These are phyloP conservation scores for Beris chalybata DNA, from an alignment of 2,888 invertebrate species.

Conservation along the genomic window DNA sequence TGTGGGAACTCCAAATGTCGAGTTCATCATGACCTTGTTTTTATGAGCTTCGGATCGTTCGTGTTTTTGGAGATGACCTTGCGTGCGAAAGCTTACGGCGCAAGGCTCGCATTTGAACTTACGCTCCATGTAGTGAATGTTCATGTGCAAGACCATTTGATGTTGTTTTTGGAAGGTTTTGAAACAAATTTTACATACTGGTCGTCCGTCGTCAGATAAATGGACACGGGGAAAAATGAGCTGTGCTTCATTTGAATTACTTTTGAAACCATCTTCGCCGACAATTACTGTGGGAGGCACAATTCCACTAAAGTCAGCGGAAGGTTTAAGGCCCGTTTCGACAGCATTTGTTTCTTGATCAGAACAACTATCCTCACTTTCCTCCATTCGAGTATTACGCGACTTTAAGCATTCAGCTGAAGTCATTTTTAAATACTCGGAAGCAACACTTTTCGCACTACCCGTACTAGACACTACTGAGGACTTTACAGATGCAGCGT, in stretches of 20 bases:
- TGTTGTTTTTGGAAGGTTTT: slow-evolving; percentile 91
- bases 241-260: slow-evolving; percentile 51
- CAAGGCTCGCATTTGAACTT: slow-evolving; percentile 91
- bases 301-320: slow-evolving; percentile 51
- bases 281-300: slow-evolving; percentile 59
- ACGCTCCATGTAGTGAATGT: slow-evolving; percentile 93
- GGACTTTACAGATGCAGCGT: background rate
- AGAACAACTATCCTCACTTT: slow-evolving; percentile 42
- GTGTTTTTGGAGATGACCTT: slow-evolving; percentile 92
- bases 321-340: slow-evolving; percentile 42
- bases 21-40: slow-evolving; percentile 88
- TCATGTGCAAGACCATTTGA: slow-evolving; percentile 87
- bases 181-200: slow-evolving; percentile 83
- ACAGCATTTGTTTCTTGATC: slow-evolving; percentile 40
- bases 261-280: slow-evolving; percentile 65
- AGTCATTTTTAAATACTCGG: slow-evolving; percentile 67
- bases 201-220: slow-evolving; percentile 70
- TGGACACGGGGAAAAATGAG: slow-evolving; percentile 61
- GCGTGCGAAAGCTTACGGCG: slow-evolving; percentile 84
- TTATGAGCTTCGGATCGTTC: slow-evolving; percentile 89
- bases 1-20: slow-evolving; percentile 78
- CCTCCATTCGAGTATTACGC: slow-evolving; percentile 37
- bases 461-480: background rate
- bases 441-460: slow-evolving; percentile 66
- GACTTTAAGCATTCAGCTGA: slow-evolving; percentile 41